These are phyloP conservation scores for Potamilus streckersoni DNA, from an alignment of 1,140 invertebrate species.

Conservation along the genomic window DNA sequence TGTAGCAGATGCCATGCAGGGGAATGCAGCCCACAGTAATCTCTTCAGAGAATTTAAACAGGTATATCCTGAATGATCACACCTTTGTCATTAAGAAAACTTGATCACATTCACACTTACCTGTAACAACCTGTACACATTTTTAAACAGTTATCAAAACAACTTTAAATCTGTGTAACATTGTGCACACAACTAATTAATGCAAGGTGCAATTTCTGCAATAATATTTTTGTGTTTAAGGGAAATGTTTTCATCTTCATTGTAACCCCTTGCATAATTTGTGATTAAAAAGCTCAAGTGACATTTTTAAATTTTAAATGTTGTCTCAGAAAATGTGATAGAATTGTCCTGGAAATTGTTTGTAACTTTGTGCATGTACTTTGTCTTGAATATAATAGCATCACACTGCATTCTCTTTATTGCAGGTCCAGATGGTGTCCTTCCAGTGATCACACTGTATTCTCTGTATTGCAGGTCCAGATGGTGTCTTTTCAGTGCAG, in stretches of 20 bases:
- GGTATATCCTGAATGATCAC: constrained; percentile 12
- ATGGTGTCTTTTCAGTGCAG: constrained; percentile 65
- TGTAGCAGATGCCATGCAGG: constrained; percentile 57
- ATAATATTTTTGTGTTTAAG: neutral
- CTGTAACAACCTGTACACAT: too few species aligned
- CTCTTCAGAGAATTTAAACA: constrained; percentile 53
- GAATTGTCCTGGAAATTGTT: constrained; percentile 1
- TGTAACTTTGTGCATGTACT: neutral
- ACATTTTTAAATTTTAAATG: neutral
- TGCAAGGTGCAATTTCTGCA: too few species aligned
- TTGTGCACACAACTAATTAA: too few species aligned
- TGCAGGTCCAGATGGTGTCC: too few species aligned
- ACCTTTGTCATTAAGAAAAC: too few species aligned
- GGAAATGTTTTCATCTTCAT: neutral
- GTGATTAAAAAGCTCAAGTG: neutral
- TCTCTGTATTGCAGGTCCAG: too few species aligned
- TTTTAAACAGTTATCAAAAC: too few species aligned
- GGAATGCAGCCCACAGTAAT: constrained; percentile 33
- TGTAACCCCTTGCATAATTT: neutral
- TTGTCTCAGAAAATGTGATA: neutral
- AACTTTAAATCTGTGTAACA: too few species aligned
- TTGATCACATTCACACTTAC: too few species aligned
- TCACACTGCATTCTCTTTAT: too few species aligned
- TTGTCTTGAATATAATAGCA: neutral
- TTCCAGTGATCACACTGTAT: too few species aligned